Conservation (phyloP, 1,140 invertebrate species). For the Cyclina sinensis region DNA sequence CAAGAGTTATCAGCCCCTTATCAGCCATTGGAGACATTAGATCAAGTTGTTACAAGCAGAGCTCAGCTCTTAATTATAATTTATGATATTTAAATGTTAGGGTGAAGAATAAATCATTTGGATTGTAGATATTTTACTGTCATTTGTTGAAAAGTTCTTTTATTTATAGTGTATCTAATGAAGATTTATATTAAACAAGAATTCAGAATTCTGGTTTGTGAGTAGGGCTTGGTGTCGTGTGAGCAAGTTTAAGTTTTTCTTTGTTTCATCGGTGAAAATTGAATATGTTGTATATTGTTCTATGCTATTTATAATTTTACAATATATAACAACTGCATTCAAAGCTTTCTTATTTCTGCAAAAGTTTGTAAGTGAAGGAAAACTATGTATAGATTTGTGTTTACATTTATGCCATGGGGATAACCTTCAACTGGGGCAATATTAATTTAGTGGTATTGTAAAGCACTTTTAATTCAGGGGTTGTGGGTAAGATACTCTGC, state of each 20-base stretch:
- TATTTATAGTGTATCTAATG: neutral
- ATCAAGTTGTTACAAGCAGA: neutral
- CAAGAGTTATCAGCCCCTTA: conserved; percentile 25
- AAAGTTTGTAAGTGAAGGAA: too few species aligned
- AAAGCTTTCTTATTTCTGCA: too few species aligned
- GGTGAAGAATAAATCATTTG: neutral
- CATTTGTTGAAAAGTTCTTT: neutral
- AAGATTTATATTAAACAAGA: neutral
- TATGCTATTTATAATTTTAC: neutral
- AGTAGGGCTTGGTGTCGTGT: neutral
- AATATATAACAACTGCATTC: too few species aligned
- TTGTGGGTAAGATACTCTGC: too few species aligned
- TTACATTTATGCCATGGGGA: too few species aligned
- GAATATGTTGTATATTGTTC: neutral
- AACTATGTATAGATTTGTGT: too few species aligned
- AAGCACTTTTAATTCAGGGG: too few species aligned
- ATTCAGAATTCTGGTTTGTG: neutral
- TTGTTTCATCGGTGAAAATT: too few species aligned
- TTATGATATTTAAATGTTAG: neutral
- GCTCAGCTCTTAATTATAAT: neutral
- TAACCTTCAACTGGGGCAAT: too few species aligned
- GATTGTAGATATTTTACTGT: neutral
- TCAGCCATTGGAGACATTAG: neutral
- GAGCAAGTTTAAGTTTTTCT: neutral
- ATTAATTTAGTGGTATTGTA: too few species aligned